phyloP scores from a whole-genome alignment of 2,888 invertebrate species.

The Leistus spinibarbis region DNA sequence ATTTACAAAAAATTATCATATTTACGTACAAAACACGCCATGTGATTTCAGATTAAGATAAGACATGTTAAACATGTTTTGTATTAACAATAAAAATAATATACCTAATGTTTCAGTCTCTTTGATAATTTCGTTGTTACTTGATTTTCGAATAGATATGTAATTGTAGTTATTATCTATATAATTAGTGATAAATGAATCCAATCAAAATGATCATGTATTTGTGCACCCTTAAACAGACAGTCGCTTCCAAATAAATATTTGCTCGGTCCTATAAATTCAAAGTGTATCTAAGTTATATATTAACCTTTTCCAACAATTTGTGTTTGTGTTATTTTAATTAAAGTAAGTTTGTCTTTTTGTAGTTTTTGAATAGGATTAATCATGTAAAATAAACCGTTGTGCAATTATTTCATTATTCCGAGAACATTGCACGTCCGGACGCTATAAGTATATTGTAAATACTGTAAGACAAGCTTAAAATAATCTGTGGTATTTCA shows the following conservation, averaged over 20 bases:
- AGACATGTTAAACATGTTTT: slow-evolving; percentile 6
- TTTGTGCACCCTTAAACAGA: slow-evolving; percentile 27
- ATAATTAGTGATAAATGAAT: slow-evolving; percentile 2
- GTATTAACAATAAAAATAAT: neutral
- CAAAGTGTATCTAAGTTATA: neutral
- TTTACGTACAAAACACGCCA: slow-evolving; percentile 4
- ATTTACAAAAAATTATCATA: slow-evolving; percentile 1
- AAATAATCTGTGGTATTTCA: neutral
- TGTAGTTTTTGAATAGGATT: too few species aligned
- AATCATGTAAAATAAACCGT: too few species aligned
- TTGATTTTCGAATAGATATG: neutral
- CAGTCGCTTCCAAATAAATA: slow-evolving; percentile 23
- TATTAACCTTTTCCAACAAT: too few species aligned
- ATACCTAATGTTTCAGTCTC: neutral
- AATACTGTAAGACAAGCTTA: too few species aligned
- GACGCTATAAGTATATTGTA: too few species aligned
- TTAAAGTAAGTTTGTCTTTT: too few species aligned
- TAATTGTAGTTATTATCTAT: neutral
- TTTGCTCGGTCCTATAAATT: neutral
- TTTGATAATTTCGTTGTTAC: neutral
- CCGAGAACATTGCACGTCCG: too few species aligned
- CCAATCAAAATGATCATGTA: slow-evolving; percentile 26
- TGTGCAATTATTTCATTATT: too few species aligned
- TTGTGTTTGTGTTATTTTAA: too few species aligned
- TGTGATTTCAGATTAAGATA: slow-evolving; percentile 28